Evolutionary conservation across 2,888 invertebrate species (phyloP), one percentile per base, ranked within the genome.

Genomic region (Caenorhabditis imperialis): DNA sequence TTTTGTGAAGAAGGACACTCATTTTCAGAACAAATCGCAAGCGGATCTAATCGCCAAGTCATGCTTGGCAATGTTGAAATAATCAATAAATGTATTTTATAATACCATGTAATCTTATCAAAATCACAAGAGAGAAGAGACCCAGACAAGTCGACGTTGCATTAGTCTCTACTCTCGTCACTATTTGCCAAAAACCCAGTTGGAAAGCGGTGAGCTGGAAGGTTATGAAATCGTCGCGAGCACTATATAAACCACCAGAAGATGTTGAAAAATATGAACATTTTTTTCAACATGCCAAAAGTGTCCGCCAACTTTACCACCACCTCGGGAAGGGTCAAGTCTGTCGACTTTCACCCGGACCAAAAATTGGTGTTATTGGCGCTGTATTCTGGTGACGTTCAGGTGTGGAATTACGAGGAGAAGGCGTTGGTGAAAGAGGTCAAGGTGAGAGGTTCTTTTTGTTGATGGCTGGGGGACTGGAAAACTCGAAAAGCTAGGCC

Each of bases 321-420:
- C 62, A 92, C 97, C 82, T 97, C 97, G 5, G 98, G 98, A 90
- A 92, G 98, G 82, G 98, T 98, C 53, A 98, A 98, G 90, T 94
- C 94, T 89, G 95, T 96, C 8, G 98, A 98, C 89, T 92, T 97
- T 82, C 98, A 98, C 89, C 96, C 97, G 0, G 92, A 93, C 40
- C 97, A 98, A 89, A 96, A 96, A 81, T 98, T 97, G 97, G 94
- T 98, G 92, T 91, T 98, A 57, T 96, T 95, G 86, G 94, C 95
- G 38, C 91, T 98, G 30, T 98, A 98, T 91, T 96, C 95, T 90
- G 98, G 98, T 82, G 94, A 96, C 90, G 95, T 97, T 85, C 96
- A 98, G 91, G 94, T 98, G 88, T 98, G 97, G 96, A 97, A 98
- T 89, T 93, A 94, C 90, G 97, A 98, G 89, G 94, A 93, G 76